Conservation (phyloP, 2,797 vertebrate genomes). For the Taeniopygia guttata region DNA sequence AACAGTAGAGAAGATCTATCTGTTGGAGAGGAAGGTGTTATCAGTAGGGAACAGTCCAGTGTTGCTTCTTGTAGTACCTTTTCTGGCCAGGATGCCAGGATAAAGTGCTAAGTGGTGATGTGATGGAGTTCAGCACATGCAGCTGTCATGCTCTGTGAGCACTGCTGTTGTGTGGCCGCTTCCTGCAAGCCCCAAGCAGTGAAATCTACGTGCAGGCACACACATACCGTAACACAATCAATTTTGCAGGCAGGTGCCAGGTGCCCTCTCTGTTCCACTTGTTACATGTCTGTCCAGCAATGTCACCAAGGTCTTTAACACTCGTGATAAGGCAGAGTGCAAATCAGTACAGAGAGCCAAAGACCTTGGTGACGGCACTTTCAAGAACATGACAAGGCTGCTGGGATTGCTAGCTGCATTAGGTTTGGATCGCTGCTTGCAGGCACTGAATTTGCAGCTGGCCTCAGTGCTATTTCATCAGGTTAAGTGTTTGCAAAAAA, state of each 20-base stretch:
- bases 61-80: not conserved
- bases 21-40: not conserved
- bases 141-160: fast-evolving
- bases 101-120: not conserved
- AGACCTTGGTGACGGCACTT: not conserved
- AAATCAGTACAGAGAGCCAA: conserved; percentile 1
- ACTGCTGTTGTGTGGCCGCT: not conserved
- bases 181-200: not conserved
- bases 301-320: not conserved
- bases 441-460: not conserved
- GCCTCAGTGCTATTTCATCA: not conserved
- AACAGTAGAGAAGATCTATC: not conserved
- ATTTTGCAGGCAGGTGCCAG: not conserved
- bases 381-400: not conserved
- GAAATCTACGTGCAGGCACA: not conserved
- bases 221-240: not conserved
- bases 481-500: not conserved
- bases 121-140: not conserved
- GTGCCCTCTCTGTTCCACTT: not conserved
- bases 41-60: not conserved
- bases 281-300: not conserved
- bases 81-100: not conserved
- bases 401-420: not conserved
- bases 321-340: not conserved
- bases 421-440: not conserved